Base-by-base conservation (phyloP, 1,140 invertebrate genomes). In the Drosophila neocordata region DNA sequence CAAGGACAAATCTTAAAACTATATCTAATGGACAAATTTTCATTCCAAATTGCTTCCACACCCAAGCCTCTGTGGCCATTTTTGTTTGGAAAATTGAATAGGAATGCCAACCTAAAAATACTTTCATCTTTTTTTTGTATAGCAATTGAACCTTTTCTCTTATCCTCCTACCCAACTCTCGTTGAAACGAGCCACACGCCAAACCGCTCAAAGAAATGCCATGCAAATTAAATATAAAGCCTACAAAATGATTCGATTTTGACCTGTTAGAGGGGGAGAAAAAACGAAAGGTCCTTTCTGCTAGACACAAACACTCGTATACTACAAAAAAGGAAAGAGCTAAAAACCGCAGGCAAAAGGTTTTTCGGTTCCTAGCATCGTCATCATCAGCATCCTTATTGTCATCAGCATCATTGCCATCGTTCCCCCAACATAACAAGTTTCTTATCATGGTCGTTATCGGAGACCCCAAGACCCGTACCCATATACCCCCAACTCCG, bases 141-240 rank as follows among this genome's bases (percentile, higher is more conserved):
- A 20, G 18, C 41, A 48, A 48, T 11, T 18, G 24, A 9, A 34
- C 53, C 53, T 56, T 55, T 55, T 27, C 12, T 15, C 52, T 55
- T 31, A 55, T 31, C 51, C 55, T 57, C 34, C 9, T 31, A 12
- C 22, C 22, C 15, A 41, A 41, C 8, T 24, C 22, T 24, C 20
- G 11, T 4, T 1, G 13, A 58, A n/a, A 8, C 13, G 13, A n/a
- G 24, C 27, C 22, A 4, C 22, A 38, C 55, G 58, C 69, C 76
- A 58, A 58, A 69, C 60, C 34, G 41, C 57, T 34, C 60, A 41
- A 63, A 69, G 38, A 51, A 20, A 41, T 77, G 75, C 69, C 82
- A 87, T 81, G 82, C 82, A 85, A 85, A 85, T 85, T 85, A 87
- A 85, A 85, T 85, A 64, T 81, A 81, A 85, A 78, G 77, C 69